Evolutionary conservation across 2,888 invertebrate species (phyloP).

Genomic region (Artemia sinica): DNA sequence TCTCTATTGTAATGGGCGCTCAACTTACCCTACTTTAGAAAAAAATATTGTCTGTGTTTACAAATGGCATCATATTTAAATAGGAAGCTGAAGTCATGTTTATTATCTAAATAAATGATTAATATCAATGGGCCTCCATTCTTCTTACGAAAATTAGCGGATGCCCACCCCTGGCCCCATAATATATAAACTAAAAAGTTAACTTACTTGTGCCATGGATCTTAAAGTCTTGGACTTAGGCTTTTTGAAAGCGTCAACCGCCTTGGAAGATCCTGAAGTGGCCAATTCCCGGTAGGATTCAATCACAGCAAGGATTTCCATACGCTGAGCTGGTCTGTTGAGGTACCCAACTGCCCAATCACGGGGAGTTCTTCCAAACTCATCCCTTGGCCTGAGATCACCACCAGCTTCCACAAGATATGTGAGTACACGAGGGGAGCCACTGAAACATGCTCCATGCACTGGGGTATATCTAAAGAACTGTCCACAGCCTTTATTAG

Average conservation of each 20-base stretch:
- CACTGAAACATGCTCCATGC: conserved; percentile 32
- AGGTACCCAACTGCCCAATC: neutral
- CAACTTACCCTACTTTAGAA: no score
- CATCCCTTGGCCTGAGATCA: neutral
- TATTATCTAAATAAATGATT: no score
- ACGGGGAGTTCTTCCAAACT: conserved; percentile 1
- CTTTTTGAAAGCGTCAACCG: neutral
- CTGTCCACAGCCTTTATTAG: conserved; percentile 33
- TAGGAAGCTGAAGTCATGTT: no score
- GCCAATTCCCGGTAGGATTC: neutral
- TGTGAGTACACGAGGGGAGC: conserved; percentile 30
- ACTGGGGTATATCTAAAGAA: conserved; percentile 30
- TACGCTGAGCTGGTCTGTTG: neutral
- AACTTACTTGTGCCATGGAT: neutral
- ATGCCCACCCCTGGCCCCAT: no score
- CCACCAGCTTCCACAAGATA: conserved; percentile 31
- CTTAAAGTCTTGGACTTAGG: neutral
- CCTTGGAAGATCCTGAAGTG: neutral
- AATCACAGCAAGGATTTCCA: neutral
- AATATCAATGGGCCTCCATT: no score
- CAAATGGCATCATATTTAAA: no score
- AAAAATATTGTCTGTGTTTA: no score
- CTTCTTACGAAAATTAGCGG: no score
- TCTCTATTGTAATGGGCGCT: no score
- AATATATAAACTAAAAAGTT: no score